Evolutionary conservation across 2,797 vertebrate species (phyloP), one percentile per base, ranked within the genome.

Genomic region (Chrosomus eos): DNA sequence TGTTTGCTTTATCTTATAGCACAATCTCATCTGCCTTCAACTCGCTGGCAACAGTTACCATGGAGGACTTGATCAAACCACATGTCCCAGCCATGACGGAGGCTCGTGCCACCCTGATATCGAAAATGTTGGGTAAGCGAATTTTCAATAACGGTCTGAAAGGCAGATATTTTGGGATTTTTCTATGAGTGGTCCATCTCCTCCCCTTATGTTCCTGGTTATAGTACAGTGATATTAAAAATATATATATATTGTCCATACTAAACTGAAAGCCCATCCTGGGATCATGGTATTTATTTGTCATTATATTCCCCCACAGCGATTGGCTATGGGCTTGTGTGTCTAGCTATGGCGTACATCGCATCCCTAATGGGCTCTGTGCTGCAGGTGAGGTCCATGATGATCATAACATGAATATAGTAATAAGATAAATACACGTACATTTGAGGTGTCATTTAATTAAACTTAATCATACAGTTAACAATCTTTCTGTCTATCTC

Each of bases 11-110:
- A 48, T 73, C 11, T 72, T 86, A 18, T 87, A 98, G 97, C 91
- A 98, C 97, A 81, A 97, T 98, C 90, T 98, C 97, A 2, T 98
- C 97, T 38, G 97, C 97, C 36, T 98, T 98, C 86, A 98, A 97
- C 89, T 98, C 97, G 18, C 85, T 98, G 86, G 97, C 97, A 33
- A 97, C 97, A 0, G 97, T 98, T 51, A 98, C 97, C 0, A 95
- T 98, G 96, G 97, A 97, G 91, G 97, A 98, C 91, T 91, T 98
- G 84, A 96, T 98, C 74, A 97, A 96, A 75, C 97, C 97, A 23
- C 86, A 96, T 90, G 97, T 95, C 90, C 95, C 96, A 2, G 85
- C 81, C 77, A 95, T 97, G 93, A 93, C 95, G 0, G 97, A 98
- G 89, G 83, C 91, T 11, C 95, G 88, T 55, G 97, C 97, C 45